Base-by-base conservation (phyloP, 1,140 invertebrate genomes). In the Sycobia sp. region DNA sequence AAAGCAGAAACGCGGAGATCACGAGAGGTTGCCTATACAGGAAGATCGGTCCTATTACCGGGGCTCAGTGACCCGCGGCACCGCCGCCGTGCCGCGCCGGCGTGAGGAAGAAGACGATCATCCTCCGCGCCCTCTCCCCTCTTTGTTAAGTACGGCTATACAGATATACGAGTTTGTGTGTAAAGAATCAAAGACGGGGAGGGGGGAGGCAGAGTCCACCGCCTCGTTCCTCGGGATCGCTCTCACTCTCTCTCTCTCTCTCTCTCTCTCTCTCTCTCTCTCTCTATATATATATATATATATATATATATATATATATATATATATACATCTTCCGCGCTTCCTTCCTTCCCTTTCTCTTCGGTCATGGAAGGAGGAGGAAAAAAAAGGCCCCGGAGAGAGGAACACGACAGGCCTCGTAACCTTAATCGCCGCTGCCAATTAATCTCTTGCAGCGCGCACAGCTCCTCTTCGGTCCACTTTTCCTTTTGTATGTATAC, bases 341-440 rank as follows among this genome's bases (percentile, higher is more conserved):
- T n/a, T n/a, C 38, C 10, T 10, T 13, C 39, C 5, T 3, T 20
- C 39, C 1, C 39, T 3, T 5, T 3, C 39, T 47, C n/a, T n/a
- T n/a, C n/a, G n/a, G 22, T 47, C 44, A 14, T 27, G 44, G n/a
- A n/a, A n/a, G 13, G 38, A 41, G 23, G 9, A 16, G n/a, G 14
- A 41, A 34, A 57, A 47, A 57, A 57, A n/a, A n/a, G n/a, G n/a
- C n/a, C n/a, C n/a, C n/a, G 27, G 27, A 38, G 3, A 58, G 44
- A 23, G 20, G 13, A 36, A 58, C 36, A 22, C 23, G 46, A 41
- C 23, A 38, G 22, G 56, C 44, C 32, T 58, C 43, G 43, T 58
- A 58, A 58, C 56, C 56, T 58, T 58, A 58, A 58, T 49, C 44
- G 56, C 43, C 7, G 34, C 57, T 32, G 46, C 57, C 46, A 59